These are phyloP conservation scores for Bombus superbus DNA, from an alignment of 1,140 invertebrate genomes.

Conservation along the genomic window DNA sequence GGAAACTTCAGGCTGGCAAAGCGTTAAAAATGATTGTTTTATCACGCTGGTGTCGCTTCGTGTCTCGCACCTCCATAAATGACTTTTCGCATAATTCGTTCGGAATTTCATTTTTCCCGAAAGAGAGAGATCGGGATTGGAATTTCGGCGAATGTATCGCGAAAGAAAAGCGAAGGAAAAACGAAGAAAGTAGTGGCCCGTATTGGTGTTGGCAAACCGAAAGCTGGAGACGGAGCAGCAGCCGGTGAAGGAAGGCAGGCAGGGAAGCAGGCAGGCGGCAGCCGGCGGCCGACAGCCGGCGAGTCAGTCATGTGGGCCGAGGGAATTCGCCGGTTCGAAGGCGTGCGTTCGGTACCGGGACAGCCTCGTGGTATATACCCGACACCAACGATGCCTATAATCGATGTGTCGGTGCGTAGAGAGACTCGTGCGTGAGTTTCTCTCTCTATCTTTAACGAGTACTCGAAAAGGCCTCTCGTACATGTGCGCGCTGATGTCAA, in stretches of 20 bases:
- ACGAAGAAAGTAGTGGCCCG: neutral
- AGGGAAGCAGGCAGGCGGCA: neutral
- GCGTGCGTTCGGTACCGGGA: constrained; percentile 51
- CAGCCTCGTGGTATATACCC: constrained; percentile 44
- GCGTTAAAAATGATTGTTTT: neutral
- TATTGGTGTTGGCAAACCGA: neutral
- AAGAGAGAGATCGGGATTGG: neutral
- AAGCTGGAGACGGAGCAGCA: neutral
- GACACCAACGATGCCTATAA: neutral
- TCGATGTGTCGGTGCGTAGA: constrained; percentile 23
- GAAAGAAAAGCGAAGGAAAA: neutral
- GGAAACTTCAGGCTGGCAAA: neutral
- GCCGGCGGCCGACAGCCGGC: constrained; percentile 45
- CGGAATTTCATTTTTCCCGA: neutral
- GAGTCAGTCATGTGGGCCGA: constrained; percentile 70
- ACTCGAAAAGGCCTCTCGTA: constrained; percentile 33
- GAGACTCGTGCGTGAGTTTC: neutral
- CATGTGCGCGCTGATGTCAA: constrained; percentile 73
- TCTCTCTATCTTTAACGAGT: neutral
- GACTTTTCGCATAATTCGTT: neutral
- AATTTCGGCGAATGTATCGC: neutral
- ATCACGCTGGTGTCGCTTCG: neutral
- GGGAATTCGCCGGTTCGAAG: constrained; percentile 69
- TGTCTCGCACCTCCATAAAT: neutral
- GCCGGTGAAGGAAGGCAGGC: constrained; percentile 1